These are phyloP conservation scores for Schizopygopsis malacanthus DNA, from an alignment of 2,797 vertebrate genomes.

Conservation along the genomic window DNA sequence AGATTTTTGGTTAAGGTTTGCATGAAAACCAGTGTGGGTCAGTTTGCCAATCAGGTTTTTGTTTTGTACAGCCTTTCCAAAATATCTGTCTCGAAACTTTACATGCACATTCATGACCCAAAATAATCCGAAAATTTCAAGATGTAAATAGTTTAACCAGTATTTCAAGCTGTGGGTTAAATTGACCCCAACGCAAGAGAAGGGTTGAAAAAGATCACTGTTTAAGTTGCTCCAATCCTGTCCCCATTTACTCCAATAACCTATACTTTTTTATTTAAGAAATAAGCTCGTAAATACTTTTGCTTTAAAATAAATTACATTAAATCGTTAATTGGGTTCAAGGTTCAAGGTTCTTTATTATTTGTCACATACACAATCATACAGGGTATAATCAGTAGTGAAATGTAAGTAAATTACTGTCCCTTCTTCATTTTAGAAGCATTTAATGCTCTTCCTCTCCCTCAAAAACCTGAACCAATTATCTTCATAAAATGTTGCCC, in stretches of 20 bases:
- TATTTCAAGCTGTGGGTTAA: not conserved
- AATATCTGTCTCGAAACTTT: not conserved
- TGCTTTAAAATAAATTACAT: slow-evolving; percentile 56
- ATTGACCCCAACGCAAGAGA: not conserved
- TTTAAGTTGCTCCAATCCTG: slow-evolving; percentile 11
- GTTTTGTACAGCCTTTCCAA: too few species aligned
- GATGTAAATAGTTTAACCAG: not conserved
- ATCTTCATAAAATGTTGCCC: slow-evolving; percentile 86
- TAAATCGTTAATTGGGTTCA: too few species aligned
- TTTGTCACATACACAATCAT: too few species aligned
- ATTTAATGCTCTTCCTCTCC: slow-evolving; percentile 51
- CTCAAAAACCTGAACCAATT: slow-evolving; percentile 28
- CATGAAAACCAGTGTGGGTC: not conserved
- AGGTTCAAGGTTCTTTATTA: too few species aligned
- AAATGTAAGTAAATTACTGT: too few species aligned
- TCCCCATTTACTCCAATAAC: not conserved
- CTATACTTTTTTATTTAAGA: slow-evolving; percentile 11
- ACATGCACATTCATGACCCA: not conserved
- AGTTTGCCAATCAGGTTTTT: not conserved
- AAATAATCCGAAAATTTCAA: not conserved
- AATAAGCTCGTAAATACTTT: slow-evolving; percentile 50
- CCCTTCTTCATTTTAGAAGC: slow-evolving; percentile 50
- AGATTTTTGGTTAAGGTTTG: too few species aligned
- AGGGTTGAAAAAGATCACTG: not conserved
- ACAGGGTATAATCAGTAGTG: too few species aligned